Percentiles rank a stretch among this genome's conserved stretches.
Evolutionary conservation across 2,113 vertebrate genomes (phyloP).

Genomic region (Chaetops frenatus): DNA sequence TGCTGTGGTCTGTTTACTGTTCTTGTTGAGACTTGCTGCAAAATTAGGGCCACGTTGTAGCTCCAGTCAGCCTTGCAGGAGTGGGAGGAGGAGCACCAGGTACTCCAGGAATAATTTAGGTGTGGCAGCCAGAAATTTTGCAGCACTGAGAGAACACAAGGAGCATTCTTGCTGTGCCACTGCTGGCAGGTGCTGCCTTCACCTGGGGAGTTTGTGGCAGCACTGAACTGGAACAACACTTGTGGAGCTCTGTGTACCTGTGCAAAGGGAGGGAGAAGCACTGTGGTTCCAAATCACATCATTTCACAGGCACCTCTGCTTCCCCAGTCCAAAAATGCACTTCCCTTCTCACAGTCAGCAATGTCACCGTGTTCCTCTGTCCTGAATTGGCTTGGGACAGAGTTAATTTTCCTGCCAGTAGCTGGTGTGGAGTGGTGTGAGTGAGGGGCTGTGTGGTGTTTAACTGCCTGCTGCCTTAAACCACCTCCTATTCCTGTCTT

Average conservation of each 20-base stretch:
- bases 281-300: neutral
- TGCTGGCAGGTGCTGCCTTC: neutral
- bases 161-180: neutral
- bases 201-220: neutral
- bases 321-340: neutral
- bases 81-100: conserved; percentile 2
- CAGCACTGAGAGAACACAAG: neutral
- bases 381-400: neutral
- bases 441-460: neutral
- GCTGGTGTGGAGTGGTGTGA: neutral
- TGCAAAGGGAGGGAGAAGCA: neutral
- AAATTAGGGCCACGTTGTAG: neutral
- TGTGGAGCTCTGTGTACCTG: neutral
- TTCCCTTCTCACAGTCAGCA: neutral
- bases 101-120: conserved; percentile 24
- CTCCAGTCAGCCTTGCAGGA: neutral
- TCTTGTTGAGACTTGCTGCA: conserved; percentile 13
- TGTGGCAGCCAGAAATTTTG: neutral
- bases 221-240: neutral
- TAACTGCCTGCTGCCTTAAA: neutral
- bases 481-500: conserved; percentile 4
- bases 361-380: neutral
- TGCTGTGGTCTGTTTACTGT: neutral
- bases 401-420: neutral
- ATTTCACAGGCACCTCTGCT: neutral